These are phyloP conservation scores for Chiridota heheva DNA, from an alignment of 35 echinoderm and acorn worm species.

Conservation along the genomic window DNA sequence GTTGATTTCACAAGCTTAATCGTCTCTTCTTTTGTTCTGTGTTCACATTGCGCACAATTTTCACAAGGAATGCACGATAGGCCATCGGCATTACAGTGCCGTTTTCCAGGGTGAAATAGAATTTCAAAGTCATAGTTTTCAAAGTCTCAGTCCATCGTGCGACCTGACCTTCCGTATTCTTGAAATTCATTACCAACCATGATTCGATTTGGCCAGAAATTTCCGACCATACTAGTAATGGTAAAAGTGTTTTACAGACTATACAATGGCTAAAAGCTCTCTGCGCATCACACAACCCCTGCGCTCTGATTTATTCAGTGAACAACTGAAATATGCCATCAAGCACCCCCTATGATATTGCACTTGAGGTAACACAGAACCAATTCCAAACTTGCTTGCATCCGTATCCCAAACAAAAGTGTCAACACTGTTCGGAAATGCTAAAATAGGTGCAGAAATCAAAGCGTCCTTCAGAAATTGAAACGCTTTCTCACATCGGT, in stretches of 20 bases:
- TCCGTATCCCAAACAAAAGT: no score
- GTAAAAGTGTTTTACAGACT: slow-evolving; percentile 38
- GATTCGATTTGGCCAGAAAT: slow-evolving; percentile 18
- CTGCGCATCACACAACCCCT: slow-evolving; percentile 37
- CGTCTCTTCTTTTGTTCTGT: not conserved
- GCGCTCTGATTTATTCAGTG: not conserved
- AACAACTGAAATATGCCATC: slow-evolving; percentile 21
- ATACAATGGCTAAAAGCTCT: slow-evolving; percentile 37
- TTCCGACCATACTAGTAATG: slow-evolving; percentile 31
- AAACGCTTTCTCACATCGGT: no score
- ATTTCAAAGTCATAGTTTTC: slow-evolving; percentile 28
- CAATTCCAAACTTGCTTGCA: no score
- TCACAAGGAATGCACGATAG: slow-evolving; percentile 30
- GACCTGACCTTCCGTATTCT: slow-evolving; percentile 29
- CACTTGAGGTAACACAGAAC: no score
- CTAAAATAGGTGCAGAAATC: no score
- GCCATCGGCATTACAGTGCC: slow-evolving; percentile 56
- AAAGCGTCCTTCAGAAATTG: no score
- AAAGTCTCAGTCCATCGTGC: slow-evolving; percentile 38
- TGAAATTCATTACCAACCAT: slow-evolving; percentile 53
- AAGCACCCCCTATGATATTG: no score
- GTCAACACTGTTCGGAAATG: no score
- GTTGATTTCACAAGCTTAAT: not conserved
- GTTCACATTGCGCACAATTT: slow-evolving; percentile 23
- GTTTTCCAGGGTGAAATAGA: slow-evolving; percentile 7